Conservation (phyloP, 2,797 vertebrate species). For the Eulemur coronatus region DNA sequence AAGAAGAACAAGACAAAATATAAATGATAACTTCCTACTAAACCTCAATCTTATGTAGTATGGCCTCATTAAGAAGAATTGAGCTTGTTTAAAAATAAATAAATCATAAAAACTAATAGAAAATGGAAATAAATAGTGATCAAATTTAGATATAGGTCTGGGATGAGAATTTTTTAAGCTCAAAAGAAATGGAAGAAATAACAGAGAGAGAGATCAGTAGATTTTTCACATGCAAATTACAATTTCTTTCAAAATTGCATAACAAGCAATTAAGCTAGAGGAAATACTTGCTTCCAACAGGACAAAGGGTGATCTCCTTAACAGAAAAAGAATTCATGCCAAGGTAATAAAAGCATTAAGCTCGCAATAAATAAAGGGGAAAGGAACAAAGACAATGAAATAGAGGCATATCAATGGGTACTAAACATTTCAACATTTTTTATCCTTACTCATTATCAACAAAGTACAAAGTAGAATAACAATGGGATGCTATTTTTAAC, state of each 20-base stretch:
- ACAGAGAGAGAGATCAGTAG: neutral
- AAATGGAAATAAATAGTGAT: constrained; percentile 7
- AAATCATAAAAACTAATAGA: neutral
- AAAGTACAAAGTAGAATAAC: constrained; percentile 8
- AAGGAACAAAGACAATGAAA: neutral
- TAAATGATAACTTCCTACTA: constrained; percentile 34
- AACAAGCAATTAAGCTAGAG: neutral
- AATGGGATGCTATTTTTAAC: constrained; percentile 44
- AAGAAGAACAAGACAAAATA: constrained; percentile 38
- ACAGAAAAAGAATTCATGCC: neutral
- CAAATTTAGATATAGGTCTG: neutral
- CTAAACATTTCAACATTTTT: constrained; percentile 49
- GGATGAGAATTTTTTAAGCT: neutral
- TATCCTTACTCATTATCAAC: constrained; percentile 13
- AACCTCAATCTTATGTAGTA: neutral
- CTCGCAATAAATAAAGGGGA: neutral
- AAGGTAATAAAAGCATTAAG: neutral
- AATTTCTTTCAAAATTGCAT: constrained; percentile 16
- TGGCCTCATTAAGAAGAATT: neutral
- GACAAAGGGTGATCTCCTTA: neutral
- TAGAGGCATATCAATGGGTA: neutral
- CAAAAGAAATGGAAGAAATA: neutral
- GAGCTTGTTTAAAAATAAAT: neutral
- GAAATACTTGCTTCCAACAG: neutral
- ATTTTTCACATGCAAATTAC: neutral